These are phyloP conservation scores for Noturus placidus DNA, from an alignment of 2,113 vertebrate genomes.

Conservation along the genomic window DNA sequence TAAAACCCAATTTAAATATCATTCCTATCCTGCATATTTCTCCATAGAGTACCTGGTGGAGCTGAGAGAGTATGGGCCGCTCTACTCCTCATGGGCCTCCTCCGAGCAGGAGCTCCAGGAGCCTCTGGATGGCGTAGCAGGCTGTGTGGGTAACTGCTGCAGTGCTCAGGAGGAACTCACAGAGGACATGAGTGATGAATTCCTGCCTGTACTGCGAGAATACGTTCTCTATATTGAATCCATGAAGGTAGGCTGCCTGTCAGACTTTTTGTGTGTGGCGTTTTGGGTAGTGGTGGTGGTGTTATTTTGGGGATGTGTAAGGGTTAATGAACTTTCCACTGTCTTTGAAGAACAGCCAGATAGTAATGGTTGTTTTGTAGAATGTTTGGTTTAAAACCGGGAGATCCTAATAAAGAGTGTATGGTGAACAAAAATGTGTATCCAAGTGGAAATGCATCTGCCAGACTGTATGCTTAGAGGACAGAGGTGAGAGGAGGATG, in stretches of 20 bases:
- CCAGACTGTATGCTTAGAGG: background rate
- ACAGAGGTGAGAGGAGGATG: background rate
- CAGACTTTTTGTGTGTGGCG: background rate
- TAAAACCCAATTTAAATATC: background rate
- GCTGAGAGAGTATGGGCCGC: constrained; percentile 86
- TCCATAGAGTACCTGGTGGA: constrained; percentile 89
- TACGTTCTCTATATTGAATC: constrained; percentile 92
- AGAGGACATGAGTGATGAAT: constrained; percentile 90
- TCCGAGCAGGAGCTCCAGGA: constrained; percentile 82
- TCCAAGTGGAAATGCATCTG: background rate
- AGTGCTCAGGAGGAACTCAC: constrained; percentile 86
- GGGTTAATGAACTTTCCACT: background rate
- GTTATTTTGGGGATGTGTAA: background rate
- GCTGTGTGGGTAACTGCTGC: constrained; percentile 83
- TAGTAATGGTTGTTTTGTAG: background rate
- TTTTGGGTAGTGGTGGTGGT: background rate
- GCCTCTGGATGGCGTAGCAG: constrained; percentile 86
- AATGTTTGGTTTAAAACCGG: background rate
- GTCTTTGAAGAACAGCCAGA: background rate
- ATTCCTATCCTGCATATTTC: background rate
- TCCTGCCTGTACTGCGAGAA: constrained; percentile 91
- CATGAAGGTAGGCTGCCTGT: constrained; percentile 84
- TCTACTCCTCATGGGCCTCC: constrained; percentile 89
- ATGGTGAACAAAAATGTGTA: background rate
- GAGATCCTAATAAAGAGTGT: background rate